A percentile compares a stretch with the other conserved stretches of the same genome.
Conservation (phyloP, 1,140 invertebrate species). For the Nomia melanderi region DNA sequence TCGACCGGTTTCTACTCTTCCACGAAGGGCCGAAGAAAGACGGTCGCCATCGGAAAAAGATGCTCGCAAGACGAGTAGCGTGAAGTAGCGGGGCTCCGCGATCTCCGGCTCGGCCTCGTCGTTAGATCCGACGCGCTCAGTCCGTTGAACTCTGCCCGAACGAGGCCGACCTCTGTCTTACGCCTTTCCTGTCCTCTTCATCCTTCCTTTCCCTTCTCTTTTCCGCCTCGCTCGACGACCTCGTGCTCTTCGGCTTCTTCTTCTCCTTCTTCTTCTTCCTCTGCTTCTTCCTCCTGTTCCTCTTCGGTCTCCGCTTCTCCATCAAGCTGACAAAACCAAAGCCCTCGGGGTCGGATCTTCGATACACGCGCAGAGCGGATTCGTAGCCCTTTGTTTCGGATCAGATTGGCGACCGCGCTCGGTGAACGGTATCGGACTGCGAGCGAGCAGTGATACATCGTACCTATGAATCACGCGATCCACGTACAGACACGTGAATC, state of each 20-base stretch:
- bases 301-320: background rate
- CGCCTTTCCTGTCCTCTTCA: background rate
- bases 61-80: constrained; percentile 23
- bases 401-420: background rate
- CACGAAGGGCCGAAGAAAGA: constrained; percentile 20
- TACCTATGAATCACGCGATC: background rate
- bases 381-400: background rate
- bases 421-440: background rate
- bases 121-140: constrained; percentile 33
- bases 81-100: constrained; percentile 16
- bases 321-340: constrained; percentile 24
- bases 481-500: background rate
- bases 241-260: too few relatives aligned
- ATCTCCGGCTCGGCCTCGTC: constrained; percentile 16
- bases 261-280: too few relatives aligned
- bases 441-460: background rate
- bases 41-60: constrained; percentile 35
- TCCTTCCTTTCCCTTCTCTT: background rate
- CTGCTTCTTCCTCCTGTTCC: background rate
- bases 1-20: constrained; percentile 18
- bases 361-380: background rate
- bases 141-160: constrained; percentile 35
- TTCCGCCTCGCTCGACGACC: too few relatives aligned
- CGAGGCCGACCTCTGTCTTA: constrained; percentile 22
- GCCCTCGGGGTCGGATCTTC: background rate